Evolutionary conservation across 2,888 invertebrate species (phyloP), one percentile per base, ranked within the genome.

Genomic region (Diabrotica balteata): DNA sequence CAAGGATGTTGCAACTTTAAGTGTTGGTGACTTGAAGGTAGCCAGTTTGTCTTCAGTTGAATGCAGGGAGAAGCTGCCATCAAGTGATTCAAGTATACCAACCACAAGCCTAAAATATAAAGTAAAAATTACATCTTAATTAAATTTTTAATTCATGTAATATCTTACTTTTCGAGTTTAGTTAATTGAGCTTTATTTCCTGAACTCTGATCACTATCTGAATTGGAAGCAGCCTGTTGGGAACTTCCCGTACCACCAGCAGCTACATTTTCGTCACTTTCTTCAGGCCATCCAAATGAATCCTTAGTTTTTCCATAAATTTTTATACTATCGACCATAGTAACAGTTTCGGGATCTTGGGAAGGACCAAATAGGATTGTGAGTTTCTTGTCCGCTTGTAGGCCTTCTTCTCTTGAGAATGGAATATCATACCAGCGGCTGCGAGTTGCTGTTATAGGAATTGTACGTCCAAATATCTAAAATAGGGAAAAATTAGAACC

Each of bases 341-440:
- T 95, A 7, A 97, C 92, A 53, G 93, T 92, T 79, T 95, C 91
- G 7, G 93, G 90, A 84, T 96, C 95, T 82, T 93, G 91, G 0
- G 95, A 94, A 6, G 93, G 91, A 57, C 94, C 94, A 80, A 96
- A 95, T 51, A 88, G 88, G 59, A 97, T 89, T 2, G 89, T 87
- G n/a, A 97, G 84, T 79, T 95, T 94, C 84, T 96, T 96, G 82
- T 97, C 97, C 0, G 96, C 94, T 77, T 93, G 93, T 8, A 97
- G 85, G 63, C 95, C 95, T 84, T 98, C 98, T 78, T 98, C 97
- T 55, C 96, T 88, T 0, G 96, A 95, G 73, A 98, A 87, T 0
- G 98, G 97, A 74, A 98, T 90, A 82, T 98, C 98, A 80, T 93
- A 97, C 98, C 98, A 98, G 10, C 98, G 90, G 75, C 91, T 91